Base-by-base conservation (phyloP, 2,113 vertebrate genomes). In the Atrichornis clamosus region DNA sequence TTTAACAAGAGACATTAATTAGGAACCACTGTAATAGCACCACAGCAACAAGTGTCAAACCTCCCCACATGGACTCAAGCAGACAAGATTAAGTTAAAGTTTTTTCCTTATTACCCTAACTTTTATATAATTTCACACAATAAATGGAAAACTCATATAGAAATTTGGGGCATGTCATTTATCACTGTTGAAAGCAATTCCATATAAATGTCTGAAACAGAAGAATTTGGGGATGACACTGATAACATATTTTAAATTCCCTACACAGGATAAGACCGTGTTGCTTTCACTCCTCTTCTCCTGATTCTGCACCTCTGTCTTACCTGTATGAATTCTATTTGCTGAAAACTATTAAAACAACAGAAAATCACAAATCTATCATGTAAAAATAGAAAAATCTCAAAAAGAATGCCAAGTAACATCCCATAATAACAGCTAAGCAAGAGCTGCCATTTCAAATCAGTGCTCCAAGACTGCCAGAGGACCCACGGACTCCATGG, bases 1-100 rank as follows among this genome's bases (percentile, higher is more conserved):
- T 89, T 78, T 85, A 85, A 76, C 53, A 62, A 69, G 42, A 73
- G 65, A 44, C 18, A n/a, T 55, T 75, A 28, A 92, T 84, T 89
- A 89, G 85, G 64, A 35, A 46, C 22, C 32, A 46, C 53, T 76
- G 41, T 35, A 82, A 53, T 60, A 73, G 56, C 52, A 87, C 44
- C 41, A 59, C 46, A 42, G 64, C 81, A 77, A 84, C 33, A 78
- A 56, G 59, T 21, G 78, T 47, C 87, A 89, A 77, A 87, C 23
- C 27, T 70, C 32, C n/a, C 26, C 39, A 44, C 63, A 20, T 1
- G 24, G 65, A 49, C 41, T 56, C 64, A 18, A 55, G 75, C 32
- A 78, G 41, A 32, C 56, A 74, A 64, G 55, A 84, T 27, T n/a
- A 64, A 74, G 55, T 59, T 32, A 63, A 41, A 10, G 8, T n/a